A percentile compares a stretch with the other conserved stretches of the same genome.
These are phyloP conservation scores for Acipenser oxyrinchus DNA, from an alignment of 2,797 vertebrate species.

Conservation along the genomic window DNA sequence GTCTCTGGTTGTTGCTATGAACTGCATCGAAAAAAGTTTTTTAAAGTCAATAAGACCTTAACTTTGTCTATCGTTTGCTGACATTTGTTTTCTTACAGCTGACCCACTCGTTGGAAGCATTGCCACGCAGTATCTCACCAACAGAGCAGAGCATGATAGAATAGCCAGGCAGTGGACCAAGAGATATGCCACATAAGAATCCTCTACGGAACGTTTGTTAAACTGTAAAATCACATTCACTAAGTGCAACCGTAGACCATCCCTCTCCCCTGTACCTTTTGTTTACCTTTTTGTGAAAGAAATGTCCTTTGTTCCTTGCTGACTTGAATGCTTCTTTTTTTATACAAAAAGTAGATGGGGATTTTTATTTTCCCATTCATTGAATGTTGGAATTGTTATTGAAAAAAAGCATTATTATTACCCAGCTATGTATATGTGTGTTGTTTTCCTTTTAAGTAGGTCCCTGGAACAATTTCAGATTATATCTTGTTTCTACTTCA, in stretches of 20 bases:
- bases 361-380: slow-evolving; percentile 88
- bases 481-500: slow-evolving; percentile 75
- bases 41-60: no score
- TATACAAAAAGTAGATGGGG: slow-evolving; percentile 77
- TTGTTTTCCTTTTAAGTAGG: slow-evolving; percentile 61
- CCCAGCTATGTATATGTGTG: slow-evolving; percentile 83
- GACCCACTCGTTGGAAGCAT: slow-evolving; percentile 73
- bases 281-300: slow-evolving; percentile 80
- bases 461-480: slow-evolving; percentile 77
- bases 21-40: no score
- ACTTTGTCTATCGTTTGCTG: neutral
- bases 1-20: no score
- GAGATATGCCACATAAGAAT: slow-evolving; percentile 67
- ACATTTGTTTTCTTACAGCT: slow-evolving; percentile 50
- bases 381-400: slow-evolving; percentile 88
- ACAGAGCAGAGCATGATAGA: slow-evolving; percentile 72
- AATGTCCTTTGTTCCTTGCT: slow-evolving; percentile 71
- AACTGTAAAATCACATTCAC: slow-evolving; percentile 94
- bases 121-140: slow-evolving; percentile 73
- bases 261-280: slow-evolving; percentile 55
- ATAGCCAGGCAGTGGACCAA: slow-evolving; percentile 42
- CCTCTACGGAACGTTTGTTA: slow-evolving; percentile 47
- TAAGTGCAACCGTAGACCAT: slow-evolving; percentile 81
- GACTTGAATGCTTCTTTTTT: slow-evolving; percentile 88
- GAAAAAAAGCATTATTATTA: slow-evolving; percentile 74